Conservation (phyloP, 1,140 invertebrate species). For the Bombus consobrinus region DNA sequence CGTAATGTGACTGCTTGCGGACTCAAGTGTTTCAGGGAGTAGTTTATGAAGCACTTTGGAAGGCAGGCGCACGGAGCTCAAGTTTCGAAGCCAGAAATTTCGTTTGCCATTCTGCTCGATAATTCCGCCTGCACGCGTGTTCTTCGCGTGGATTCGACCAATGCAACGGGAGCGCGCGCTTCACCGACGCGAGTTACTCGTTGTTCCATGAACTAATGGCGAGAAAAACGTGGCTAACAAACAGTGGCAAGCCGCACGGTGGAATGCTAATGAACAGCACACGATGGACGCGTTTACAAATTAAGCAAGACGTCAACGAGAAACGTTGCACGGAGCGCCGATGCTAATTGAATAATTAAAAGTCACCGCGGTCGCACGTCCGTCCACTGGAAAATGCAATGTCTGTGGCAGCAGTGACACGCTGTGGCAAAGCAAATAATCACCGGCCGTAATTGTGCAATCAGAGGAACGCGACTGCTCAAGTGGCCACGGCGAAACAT, state of each 20-base stretch:
- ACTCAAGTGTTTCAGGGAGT: background rate
- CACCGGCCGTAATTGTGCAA: slow-evolving; percentile 39
- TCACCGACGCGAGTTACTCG: background rate
- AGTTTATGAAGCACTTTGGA: slow-evolving; percentile 20
- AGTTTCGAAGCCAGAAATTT: slow-evolving; percentile 20
- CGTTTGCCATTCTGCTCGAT: background rate
- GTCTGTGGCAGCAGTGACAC: slow-evolving; percentile 1
- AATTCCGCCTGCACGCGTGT: background rate
- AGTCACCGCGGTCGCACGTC: slow-evolving; percentile 15
- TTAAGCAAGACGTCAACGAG: slow-evolving; percentile 24
- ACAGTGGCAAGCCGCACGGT: too few species aligned
- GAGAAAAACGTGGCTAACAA: background rate
- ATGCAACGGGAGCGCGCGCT: background rate
- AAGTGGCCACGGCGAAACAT: slow-evolving; percentile 14
- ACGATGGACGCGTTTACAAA: background rate
- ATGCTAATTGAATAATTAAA: slow-evolving; percentile 67
- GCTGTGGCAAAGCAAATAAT: slow-evolving; percentile 41
- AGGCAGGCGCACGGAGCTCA: background rate
- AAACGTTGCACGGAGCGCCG: slow-evolving; percentile 10
- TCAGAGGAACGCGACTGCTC: slow-evolving; percentile 20
- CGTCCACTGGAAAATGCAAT: background rate
- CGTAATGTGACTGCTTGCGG: slow-evolving; percentile 22
- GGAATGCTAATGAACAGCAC: slow-evolving; percentile 8
- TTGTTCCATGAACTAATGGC: background rate
- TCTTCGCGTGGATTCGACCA: background rate